These are phyloP conservation scores for Drosophila sp. DNA, from an alignment of 1,140 invertebrate species.

Conservation along the genomic window DNA sequence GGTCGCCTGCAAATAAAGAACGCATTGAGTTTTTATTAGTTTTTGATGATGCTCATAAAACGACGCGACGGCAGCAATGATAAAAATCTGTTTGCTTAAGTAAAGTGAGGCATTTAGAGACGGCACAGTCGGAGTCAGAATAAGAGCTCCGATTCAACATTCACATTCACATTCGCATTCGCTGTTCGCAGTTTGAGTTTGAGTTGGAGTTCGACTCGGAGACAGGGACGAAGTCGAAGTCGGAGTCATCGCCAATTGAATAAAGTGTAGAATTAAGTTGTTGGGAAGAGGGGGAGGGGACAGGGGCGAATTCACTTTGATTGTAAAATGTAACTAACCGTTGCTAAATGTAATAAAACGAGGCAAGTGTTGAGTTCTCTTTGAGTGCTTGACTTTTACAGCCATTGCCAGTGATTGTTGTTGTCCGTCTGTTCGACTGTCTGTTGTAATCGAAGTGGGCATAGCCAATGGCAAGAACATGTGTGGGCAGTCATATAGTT, in stretches of 20 bases:
- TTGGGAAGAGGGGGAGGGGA: background rate
- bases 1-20: conserved; percentile 80
- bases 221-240: background rate
- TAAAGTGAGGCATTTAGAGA: conserved; percentile 74
- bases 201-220: no score
- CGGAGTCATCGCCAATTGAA: conserved; percentile 52
- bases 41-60: conserved; percentile 83
- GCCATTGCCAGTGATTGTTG: conserved; percentile 12
- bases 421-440: background rate
- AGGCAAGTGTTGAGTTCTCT: conserved; percentile 50
- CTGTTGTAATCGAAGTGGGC: background rate
- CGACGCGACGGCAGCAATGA: conserved; percentile 76
- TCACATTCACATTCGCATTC: conserved; percentile 16
- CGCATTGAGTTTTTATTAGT: conserved; percentile 83
- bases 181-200: no score
- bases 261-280: background rate
- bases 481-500: conserved; percentile 22
- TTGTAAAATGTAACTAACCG: conserved; percentile 63
- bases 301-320: conserved; percentile 21
- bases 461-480: background rate
- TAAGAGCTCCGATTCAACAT: background rate
- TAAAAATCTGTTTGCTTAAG: conserved; percentile 82
- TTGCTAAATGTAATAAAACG: conserved; percentile 74
- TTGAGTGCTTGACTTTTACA: conserved; percentile 38
- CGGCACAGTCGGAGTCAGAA: background rate